A percentile compares a stretch with the other conserved stretches of the same genome.
Conservation (phyloP, 2,888 invertebrate species). For the Lacanobia oleracea region DNA sequence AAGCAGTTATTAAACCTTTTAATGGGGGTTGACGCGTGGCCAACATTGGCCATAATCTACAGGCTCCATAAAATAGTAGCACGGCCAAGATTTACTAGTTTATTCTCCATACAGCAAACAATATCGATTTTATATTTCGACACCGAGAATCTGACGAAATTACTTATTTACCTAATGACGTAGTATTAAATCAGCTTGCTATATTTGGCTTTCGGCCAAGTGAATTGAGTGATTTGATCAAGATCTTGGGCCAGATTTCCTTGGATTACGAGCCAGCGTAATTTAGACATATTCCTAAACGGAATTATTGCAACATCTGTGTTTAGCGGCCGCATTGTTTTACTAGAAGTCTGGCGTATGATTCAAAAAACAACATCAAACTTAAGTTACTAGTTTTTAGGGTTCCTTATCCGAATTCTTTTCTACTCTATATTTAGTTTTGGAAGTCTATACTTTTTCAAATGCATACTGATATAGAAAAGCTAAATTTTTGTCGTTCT, state of each 20-base stretch:
- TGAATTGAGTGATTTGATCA: constrained; percentile 59
- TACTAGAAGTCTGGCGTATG: background rate
- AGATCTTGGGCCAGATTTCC: constrained; percentile 54
- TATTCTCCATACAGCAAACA: constrained; percentile 22
- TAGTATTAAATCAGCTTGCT: constrained; percentile 49
- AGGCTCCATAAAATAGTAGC: constrained; percentile 42
- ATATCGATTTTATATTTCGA: constrained; percentile 47
- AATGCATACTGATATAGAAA: background rate
- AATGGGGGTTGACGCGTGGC: constrained; percentile 48
- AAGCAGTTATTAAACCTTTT: constrained; percentile 52
- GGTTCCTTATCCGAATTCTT: no score
- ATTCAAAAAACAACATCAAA: background rate
- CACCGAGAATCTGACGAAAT: constrained; percentile 41
- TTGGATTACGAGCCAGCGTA: constrained; percentile 44
- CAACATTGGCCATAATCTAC: constrained; percentile 51
- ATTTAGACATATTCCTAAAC: constrained; percentile 24
- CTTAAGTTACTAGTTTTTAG: no score
- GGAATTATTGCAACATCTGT: background rate
- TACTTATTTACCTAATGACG: constrained; percentile 55
- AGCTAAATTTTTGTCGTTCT: background rate
- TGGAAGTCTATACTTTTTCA: no score
- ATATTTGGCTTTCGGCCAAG: constrained; percentile 60
- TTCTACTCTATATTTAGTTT: no score
- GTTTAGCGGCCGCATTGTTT: background rate
- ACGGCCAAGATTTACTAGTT: constrained; percentile 43